Conservation (phyloP, 92 coral and sea anemone species). For the Porites lobata region DNA sequence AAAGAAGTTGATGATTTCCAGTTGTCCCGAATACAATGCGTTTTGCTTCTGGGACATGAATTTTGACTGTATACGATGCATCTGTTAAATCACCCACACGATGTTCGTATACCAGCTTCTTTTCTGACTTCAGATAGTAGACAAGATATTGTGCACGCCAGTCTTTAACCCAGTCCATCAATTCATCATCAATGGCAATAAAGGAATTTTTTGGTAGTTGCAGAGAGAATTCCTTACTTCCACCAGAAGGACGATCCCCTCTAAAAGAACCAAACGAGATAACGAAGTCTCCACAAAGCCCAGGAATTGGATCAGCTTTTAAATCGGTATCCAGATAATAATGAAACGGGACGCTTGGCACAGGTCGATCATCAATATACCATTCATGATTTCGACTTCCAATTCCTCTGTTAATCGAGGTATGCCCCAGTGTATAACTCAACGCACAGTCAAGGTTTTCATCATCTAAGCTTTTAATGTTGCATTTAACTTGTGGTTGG, state of each 20-base stretch:
- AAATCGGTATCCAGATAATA: background rate
- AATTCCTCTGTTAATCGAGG: conserved; percentile 24
- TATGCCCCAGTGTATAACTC: conserved; percentile 2
- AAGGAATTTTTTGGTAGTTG: background rate
- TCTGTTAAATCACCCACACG: background rate
- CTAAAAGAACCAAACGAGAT: background rate
- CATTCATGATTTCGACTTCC: background rate
- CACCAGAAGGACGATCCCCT: background rate
- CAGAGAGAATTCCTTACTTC: background rate
- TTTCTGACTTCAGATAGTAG: background rate
- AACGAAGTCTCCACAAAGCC: background rate
- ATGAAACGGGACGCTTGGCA: background rate
- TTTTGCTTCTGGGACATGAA: conserved; percentile 12
- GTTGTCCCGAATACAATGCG: too few species aligned
- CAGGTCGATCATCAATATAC: background rate
- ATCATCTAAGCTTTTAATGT: background rate
- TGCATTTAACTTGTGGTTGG: too few species aligned
- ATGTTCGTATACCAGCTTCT: background rate
- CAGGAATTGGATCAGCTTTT: background rate
- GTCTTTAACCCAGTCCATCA: background rate
- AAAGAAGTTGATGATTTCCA: too few species aligned
- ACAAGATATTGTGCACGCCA: background rate
- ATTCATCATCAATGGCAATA: background rate
- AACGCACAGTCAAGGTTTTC: background rate
- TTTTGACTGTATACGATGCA: background rate